Conservation (phyloP, 2,888 invertebrate genomes). For the Parelbella ahira region DNA sequence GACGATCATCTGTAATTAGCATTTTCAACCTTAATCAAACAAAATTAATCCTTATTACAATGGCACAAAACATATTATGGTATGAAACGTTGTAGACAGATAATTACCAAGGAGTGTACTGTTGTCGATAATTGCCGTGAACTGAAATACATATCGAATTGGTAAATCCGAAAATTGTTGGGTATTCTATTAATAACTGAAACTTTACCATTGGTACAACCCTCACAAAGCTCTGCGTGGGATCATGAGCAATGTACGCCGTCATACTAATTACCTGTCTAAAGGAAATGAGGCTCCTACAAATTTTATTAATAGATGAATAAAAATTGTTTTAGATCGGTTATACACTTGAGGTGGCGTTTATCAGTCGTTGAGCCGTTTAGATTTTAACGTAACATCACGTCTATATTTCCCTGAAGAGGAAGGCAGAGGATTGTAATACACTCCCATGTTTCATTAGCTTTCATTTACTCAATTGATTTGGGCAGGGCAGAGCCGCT, state of each 20-base stretch:
- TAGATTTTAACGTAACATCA: no score
- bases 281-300: no score
- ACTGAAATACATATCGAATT: conserved; percentile 31
- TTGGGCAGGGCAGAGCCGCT: no score
- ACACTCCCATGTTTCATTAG: no score
- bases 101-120: conserved; percentile 69
- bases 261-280: no score
- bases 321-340: no score
- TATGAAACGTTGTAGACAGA: conserved; percentile 15
- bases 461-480: no score
- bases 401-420: no score
- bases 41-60: conserved; percentile 33
- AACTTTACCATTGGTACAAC: conserved; percentile 1
- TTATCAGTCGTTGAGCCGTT: no score
- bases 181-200: conserved; percentile 13
- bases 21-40: conserved; percentile 25
- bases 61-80: conserved; percentile 34
- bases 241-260: conserved; percentile 20
- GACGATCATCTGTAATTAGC: conserved; percentile 59
- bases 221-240: conserved; percentile 3
- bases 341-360: no score
- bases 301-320: no score
- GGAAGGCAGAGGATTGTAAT: no score
- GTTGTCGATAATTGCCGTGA: conserved; percentile 62
- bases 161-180: conserved; percentile 41